phyloP scores from a whole-genome alignment of 2,797 vertebrate species.

The Pelodytes ibericus region DNA sequence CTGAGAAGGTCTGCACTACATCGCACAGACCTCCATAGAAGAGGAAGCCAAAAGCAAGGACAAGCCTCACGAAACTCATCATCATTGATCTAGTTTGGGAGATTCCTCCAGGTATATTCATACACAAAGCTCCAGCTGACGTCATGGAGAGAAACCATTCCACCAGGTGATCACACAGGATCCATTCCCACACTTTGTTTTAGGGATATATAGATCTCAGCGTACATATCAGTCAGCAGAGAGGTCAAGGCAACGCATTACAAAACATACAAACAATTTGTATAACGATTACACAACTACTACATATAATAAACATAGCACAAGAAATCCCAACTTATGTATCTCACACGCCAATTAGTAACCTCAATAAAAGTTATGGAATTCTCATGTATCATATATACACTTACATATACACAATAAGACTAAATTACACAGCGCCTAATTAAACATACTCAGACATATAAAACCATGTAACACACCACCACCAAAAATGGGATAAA shows the following conservation, averaged over 20 bases:
- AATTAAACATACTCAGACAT: no score
- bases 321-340: no score
- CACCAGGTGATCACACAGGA: conserved; percentile 36
- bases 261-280: no score
- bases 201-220: neutral
- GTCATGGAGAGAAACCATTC: conserved; percentile 8
- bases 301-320: no score
- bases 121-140: neutral
- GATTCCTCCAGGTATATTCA: neutral
- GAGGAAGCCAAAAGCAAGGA: neutral
- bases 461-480: no score
- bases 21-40: neutral
- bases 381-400: no score
- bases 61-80: neutral
- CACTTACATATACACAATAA: no score
- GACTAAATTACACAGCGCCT: no score
- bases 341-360: no score
- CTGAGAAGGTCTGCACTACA: conserved; percentile 18
- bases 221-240: neutral
- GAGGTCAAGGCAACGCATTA: neutral
- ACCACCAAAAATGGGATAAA: no score
- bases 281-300: no score
- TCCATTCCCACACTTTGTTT: conserved; percentile 1
- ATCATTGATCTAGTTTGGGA: neutral
- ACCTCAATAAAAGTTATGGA: no score